Conservation (phyloP, 2,797 vertebrate species). For the Parotocinclus haroldoi region DNA sequence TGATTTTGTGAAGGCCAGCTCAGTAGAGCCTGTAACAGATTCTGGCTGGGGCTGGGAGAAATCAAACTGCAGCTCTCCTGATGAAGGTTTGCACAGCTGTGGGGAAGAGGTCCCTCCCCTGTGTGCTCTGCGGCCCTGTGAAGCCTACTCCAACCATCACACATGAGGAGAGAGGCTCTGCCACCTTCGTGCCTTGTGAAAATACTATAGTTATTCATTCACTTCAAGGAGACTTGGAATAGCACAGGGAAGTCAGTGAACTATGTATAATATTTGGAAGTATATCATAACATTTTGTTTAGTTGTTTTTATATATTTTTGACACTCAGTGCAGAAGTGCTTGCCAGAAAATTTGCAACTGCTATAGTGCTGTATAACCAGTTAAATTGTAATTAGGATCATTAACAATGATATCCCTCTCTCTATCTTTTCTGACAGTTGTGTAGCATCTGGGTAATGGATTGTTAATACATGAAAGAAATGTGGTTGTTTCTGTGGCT, state of each 20-base stretch:
- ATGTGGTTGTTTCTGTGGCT: slow-evolving; percentile 39
- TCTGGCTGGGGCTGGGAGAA: slow-evolving; percentile 20
- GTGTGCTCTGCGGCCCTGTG: slow-evolving; percentile 54
- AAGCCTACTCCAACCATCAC: slow-evolving; percentile 62
- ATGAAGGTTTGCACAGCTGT: slow-evolving; percentile 82
- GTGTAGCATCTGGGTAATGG: slow-evolving; percentile 51
- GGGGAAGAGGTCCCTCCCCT: slow-evolving; percentile 66
- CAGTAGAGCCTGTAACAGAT: slow-evolving; percentile 51
- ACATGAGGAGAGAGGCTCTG: slow-evolving; percentile 47
- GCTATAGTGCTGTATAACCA: no score
- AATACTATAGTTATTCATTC: slow-evolving; percentile 60
- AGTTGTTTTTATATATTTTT: slow-evolving; percentile 7
- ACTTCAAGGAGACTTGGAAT: slow-evolving; percentile 21
- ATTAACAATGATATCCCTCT: no score
- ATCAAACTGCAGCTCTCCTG: slow-evolving; percentile 29
- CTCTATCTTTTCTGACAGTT: no score
- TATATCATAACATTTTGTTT: no score
- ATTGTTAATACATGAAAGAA: slow-evolving; percentile 46
- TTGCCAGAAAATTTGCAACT: no score
- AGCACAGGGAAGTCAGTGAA: not conserved
- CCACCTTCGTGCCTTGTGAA: slow-evolving; percentile 52
- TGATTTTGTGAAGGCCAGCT: slow-evolving; percentile 55
- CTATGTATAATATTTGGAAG: slow-evolving; percentile 23
- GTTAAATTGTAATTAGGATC: no score
- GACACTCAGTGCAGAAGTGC: not conserved